Evolutionary conservation across 2,888 invertebrate species (phyloP), one percentile per base, ranked within the genome.

Genomic region (Drosophila stalkeri): DNA sequence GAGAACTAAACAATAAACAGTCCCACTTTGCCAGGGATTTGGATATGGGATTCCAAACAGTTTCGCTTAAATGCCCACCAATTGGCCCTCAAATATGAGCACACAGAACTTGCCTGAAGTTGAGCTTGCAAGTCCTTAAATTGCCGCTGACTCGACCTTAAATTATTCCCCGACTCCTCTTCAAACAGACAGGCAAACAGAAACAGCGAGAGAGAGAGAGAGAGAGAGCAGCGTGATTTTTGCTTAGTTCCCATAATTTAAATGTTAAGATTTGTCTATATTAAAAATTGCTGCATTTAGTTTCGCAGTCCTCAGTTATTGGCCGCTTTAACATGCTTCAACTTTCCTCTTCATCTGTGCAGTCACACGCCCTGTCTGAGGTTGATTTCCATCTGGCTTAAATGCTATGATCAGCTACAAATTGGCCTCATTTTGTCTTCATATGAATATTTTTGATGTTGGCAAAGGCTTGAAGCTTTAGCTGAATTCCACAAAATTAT

Each of bases 261-360:
- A 90, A 84, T 91, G 93, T 92, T 92, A 92, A 91, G 92, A 90
- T 91, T 91, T 87, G 92, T 91, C 90, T 91, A 92, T 92, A 92
- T 90, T 92, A 81, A 92, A 91, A 90, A 91, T 91, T 90, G 56
- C 64, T 75, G 67, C 47, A 64, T 57, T 56, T 66, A 43, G 14
- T 8, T 49, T 23, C 51, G 9, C 20, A 41, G 27, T 46, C 61
- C 47, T 35, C 55, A 27, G 27, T 20, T 62, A 41, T 57, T 41
- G 41, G 33, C 14, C 27, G 14, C 33, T 14, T n/a, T 2, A 27
- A 27, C n/a, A 27, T 8, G n/a, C 46, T 59, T 80, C 46, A 23
- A 33, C 46, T 61, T 55, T 82, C 51, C 49, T 49, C 64, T 64
- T 63, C 20, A 35, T 27, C 43, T 52, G 14, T 20, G 9, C 67